These are phyloP conservation scores for Protomyctophum bolini DNA, from an alignment of 2,113 vertebrate species.

Conservation along the genomic window DNA sequence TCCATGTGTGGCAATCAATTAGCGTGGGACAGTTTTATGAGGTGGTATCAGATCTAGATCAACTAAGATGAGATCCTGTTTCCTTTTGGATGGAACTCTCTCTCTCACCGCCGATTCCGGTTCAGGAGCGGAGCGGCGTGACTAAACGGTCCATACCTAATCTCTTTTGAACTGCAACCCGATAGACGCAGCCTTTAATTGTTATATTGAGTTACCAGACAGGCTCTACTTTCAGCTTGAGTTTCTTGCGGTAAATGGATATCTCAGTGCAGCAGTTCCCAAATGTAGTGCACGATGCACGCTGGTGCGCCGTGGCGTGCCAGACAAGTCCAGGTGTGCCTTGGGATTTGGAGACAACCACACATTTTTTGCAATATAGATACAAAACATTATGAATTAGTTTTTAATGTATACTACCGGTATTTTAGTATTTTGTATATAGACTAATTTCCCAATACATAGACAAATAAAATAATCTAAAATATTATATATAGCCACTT, in stretches of 20 bases:
- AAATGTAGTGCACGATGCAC: too few species aligned
- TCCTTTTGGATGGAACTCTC: conserved; percentile 61
- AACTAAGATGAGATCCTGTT: conserved; percentile 72
- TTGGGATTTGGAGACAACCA: too few species aligned
- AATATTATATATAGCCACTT: too few species aligned
- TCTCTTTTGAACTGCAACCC: conserved; percentile 76
- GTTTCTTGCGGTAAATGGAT: conserved; percentile 62
- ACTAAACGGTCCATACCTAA: conserved; percentile 76
- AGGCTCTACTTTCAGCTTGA: conserved; percentile 75
- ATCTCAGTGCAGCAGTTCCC: too few species aligned
- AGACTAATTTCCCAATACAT: too few species aligned
- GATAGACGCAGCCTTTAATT: conserved; percentile 69
- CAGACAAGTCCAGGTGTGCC: too few species aligned
- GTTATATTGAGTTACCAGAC: conserved; percentile 70
- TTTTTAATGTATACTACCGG: too few species aligned
- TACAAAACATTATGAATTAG: too few species aligned
- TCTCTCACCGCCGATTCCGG: conserved; percentile 68
- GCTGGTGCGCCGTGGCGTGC: too few species aligned
- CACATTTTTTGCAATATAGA: too few species aligned
- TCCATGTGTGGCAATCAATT: conserved; percentile 61
- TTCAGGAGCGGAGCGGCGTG: conserved; percentile 70
- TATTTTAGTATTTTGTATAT: too few species aligned
- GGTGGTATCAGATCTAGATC: conserved; percentile 72
- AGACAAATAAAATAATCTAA: too few species aligned
- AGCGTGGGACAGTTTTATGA: conserved; percentile 71